phyloP scores from a whole-genome alignment of 2,888 invertebrate species.

The Orchesella flavescens region DNA sequence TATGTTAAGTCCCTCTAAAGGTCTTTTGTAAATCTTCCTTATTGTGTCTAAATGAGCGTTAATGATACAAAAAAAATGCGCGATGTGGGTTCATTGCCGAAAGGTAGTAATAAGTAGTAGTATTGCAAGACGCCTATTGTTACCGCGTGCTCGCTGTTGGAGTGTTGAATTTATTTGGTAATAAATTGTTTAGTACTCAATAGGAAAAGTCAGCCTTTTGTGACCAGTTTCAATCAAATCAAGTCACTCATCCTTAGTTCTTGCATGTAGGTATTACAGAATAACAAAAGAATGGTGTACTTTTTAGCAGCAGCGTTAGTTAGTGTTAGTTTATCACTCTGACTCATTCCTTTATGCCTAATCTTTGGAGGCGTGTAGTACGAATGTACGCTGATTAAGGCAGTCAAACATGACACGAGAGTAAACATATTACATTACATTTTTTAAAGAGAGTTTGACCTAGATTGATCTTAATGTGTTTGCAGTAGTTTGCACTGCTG shows the following conservation, averaged over 20 bases:
- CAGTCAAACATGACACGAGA: slow-evolving; percentile 21
- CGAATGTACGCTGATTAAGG: slow-evolving; percentile 12
- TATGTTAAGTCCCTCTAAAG: neutral
- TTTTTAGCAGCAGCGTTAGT: too few relatives aligned
- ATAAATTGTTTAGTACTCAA: neutral
- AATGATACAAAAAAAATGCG: neutral
- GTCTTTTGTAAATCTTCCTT: slow-evolving; percentile 12
- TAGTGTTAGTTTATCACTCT: neutral
- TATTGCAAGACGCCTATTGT: too few relatives aligned
- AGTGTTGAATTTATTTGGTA: neutral
- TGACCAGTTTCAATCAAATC: slow-evolving; percentile 3
- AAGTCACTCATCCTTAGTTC: neutral
- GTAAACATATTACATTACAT: slow-evolving; percentile 10
- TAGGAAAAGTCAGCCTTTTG: slow-evolving; percentile 10
- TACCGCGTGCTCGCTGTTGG: neutral
- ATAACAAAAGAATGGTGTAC: neutral
- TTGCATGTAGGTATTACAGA: slow-evolving; percentile 4
- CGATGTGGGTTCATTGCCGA: slow-evolving; percentile 14
- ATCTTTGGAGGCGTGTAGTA: neutral
- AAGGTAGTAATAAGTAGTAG: too few relatives aligned
- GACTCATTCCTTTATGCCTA: neutral
- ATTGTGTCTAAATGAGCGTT: slow-evolving; percentile 18
- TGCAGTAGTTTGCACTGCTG: neutral
- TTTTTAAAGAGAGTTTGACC: slow-evolving; percentile 29
- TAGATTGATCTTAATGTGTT: slow-evolving; percentile 8